Evolutionary conservation across 92 coral and sea anemone species (phyloP), one percentile per base, ranked within the genome.

Genomic region (Meandrina meandrites): DNA sequence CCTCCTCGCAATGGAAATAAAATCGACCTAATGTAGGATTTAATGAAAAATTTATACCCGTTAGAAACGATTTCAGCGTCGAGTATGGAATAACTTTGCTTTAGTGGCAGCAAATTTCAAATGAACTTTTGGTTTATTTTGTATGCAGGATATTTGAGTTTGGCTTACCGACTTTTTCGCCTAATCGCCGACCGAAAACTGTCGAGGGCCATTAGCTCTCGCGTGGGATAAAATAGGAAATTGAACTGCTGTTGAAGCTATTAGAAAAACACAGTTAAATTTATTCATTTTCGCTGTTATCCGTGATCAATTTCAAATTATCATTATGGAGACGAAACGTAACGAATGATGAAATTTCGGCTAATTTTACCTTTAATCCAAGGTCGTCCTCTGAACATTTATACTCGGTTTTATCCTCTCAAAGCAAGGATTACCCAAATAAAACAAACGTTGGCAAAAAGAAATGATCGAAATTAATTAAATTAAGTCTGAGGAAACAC

Each of bases 1-100:
- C 84, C 76, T 83, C 70, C 73, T 78, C 64, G 90, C 94, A 93
- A 91, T 92, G 79, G 80, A 71, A 84, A 83, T 80, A 68, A 84
- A 91, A 87, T 86, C 90, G 82, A 87, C 82, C 83, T 88, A 94
- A 94, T 90, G 86, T 77, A 47, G 30, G 68, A 62, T 87, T 88
- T 84, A 93, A 95, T 95, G 86, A 93, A 95, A 95, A 75, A 85
- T 91, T 91, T 54, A 84, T 56, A 60, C 42, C 87, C 87, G 79
- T 74, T 84, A 84, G 87, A 57, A 40, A 57, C 40, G 72, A 60
- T 57, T 70, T 34, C 73, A 53, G 56, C 47, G 45, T 24, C 5
- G 69, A 56, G 19, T 37, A 75, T 27, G 1, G 35, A 73, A 16
- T 34, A 56, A 56, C 30, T 34, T 9, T 14, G 40, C 19, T 56